Evolutionary conservation across 2,888 invertebrate genomes (phyloP).

Genomic region (Spodoptera littoralis): DNA sequence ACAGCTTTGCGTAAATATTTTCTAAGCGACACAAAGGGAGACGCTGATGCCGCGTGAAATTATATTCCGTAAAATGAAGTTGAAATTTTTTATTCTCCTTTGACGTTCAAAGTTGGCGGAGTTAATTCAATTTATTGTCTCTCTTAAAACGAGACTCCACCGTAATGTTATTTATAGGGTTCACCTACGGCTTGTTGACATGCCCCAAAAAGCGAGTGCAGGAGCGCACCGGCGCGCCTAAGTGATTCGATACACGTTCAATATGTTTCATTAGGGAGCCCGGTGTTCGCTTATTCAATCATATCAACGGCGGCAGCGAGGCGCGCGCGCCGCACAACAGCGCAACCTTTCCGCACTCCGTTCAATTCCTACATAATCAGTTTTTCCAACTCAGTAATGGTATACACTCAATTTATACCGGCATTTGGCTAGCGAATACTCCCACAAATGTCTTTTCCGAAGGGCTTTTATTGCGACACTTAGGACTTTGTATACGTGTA

Average conservation of each 20-base stretch:
- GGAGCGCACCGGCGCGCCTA: conserved; percentile 82
- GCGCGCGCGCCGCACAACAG: conserved; percentile 72
- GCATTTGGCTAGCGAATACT: conserved; percentile 59
- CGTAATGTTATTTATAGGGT: conserved; percentile 85
- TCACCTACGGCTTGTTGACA: conserved; percentile 85
- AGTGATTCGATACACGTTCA: conserved; percentile 89
- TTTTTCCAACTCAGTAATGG: conserved; percentile 79
- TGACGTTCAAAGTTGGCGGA: conserved; percentile 82
- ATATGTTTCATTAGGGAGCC: conserved; percentile 87
- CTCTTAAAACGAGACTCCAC: conserved; percentile 84
- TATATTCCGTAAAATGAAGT: conserved; percentile 82
- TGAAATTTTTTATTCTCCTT: conserved; percentile 80
- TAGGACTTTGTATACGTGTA: conserved; percentile 25
- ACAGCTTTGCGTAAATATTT: conserved; percentile 81
- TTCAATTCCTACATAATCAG: conserved; percentile 82
- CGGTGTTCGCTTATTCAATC: conserved; percentile 87
- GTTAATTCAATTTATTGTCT: conserved; percentile 87
- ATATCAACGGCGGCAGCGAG: conserved; percentile 74
- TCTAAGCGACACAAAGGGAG: conserved; percentile 76
- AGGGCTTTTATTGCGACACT: conserved; percentile 52
- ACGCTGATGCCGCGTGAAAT: conserved; percentile 79
- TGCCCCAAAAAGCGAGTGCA: conserved; percentile 82
- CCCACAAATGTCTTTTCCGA: conserved; percentile 57
- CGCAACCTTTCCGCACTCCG: conserved; percentile 72
- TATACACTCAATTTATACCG: conserved; percentile 76